Percentiles rank a stretch among this genome's conserved stretches.
Evolutionary conservation across 2,113 vertebrate genomes (phyloP).

Genomic region (Orthochromis malagaraziensis): DNA sequence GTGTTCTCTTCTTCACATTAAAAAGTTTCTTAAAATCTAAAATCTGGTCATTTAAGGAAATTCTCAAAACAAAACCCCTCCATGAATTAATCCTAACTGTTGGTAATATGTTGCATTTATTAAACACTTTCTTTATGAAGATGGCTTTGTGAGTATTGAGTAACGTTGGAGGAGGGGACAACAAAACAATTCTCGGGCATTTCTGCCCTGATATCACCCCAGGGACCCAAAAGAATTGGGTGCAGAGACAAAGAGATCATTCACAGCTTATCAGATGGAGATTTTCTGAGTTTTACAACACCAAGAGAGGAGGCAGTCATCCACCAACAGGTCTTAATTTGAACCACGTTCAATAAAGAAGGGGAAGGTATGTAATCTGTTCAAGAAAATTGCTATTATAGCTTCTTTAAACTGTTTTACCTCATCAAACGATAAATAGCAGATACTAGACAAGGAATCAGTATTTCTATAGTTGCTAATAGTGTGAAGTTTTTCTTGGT

Average conservation of each 20-base stretch:
- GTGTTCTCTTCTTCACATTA: neutral
- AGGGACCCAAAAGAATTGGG: neutral
- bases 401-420: neutral
- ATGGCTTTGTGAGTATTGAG: neutral
- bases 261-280: neutral
- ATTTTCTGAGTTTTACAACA: neutral
- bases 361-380: neutral
- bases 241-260: neutral
- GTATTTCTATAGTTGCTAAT: neutral
- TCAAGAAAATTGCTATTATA: neutral
- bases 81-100: neutral
- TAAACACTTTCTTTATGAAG: neutral
- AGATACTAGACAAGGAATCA: neutral
- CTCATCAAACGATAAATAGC: neutral
- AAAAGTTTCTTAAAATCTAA: neutral
- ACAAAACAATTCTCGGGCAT: constrained; percentile 19
- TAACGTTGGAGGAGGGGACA: constrained; percentile 46
- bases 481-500: neutral
- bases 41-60: neutral
- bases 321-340: neutral
- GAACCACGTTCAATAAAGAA: neutral
- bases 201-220: neutral
- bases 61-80: neutral
- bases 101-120: neutral
- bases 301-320: neutral